phyloP scores from a whole-genome alignment of 2,888 invertebrate genomes.

The Stomorhina lunata region DNA sequence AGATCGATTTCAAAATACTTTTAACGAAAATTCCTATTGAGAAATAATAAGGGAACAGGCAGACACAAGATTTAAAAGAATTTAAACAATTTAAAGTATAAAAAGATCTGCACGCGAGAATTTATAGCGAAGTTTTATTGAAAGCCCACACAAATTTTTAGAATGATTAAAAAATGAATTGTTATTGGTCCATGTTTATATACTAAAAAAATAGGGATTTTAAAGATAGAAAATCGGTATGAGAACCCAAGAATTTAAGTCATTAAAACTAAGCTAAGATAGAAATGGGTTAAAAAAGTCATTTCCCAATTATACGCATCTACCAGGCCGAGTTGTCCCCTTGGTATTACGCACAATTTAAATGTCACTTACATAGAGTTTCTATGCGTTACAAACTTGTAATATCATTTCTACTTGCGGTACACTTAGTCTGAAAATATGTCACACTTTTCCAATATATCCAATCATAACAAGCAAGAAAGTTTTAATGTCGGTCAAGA shows the following conservation, averaged over 20 bases:
- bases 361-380: too few species aligned
- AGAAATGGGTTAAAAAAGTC: too few species aligned
- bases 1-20: background rate
- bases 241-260: too few species aligned
- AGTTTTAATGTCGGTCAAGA: too few species aligned
- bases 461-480: constrained; percentile 47
- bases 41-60: background rate
- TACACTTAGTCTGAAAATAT: too few species aligned
- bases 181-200: too few species aligned
- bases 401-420: too few species aligned
- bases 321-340: too few species aligned
- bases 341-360: too few species aligned
- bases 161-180: background rate
- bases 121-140: constrained; percentile 2
- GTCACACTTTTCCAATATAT: constrained; percentile 36
- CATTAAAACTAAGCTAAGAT: too few species aligned
- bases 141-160: constrained; percentile 35
- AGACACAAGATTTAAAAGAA: background rate
- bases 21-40: background rate
- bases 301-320: too few species aligned
- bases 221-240: background rate
- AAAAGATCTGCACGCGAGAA: constrained; percentile 7
- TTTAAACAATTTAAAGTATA: background rate
- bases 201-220: background rate
- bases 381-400: too few species aligned